A percentile compares a stretch with the other conserved stretches of the same genome.
Conservation (phyloP, 2,888 invertebrate species). For the Nemotelus pantherinus region DNA sequence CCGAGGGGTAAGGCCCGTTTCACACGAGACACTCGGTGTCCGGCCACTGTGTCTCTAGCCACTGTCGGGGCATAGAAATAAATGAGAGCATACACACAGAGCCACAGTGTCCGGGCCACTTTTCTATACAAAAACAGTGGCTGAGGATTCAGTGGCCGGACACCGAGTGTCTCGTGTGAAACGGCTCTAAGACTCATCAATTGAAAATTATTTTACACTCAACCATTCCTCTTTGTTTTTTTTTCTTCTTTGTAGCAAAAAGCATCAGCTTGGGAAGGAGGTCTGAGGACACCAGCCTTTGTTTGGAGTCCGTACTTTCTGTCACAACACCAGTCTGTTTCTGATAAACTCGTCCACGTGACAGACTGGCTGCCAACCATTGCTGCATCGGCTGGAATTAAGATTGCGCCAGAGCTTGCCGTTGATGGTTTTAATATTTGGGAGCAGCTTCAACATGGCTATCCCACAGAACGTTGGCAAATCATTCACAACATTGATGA, state of each 20-base stretch:
- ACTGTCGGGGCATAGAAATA: no score
- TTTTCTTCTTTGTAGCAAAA: conserved; percentile 69
- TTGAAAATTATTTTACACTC: conserved; percentile 3
- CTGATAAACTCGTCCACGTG: conserved; percentile 76
- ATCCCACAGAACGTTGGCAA: conserved; percentile 67
- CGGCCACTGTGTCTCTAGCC: no score
- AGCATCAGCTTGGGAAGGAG: conserved; percentile 86
- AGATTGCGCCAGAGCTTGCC: conserved; percentile 55
- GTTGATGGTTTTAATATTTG: conserved; percentile 77
- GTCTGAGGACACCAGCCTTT: conserved; percentile 78
- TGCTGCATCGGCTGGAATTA: conserved; percentile 62
- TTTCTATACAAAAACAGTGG: no score
- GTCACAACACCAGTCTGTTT: conserved; percentile 67
- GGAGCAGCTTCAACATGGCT: conserved; percentile 69
- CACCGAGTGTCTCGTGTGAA: no score
- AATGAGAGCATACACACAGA: no score
- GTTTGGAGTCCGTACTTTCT: conserved; percentile 75
- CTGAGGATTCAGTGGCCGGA: no score
- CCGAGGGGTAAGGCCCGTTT: conserved; percentile 80
- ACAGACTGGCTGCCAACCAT: conserved; percentile 86
- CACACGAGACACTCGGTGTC: no score
- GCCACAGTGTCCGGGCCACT: no score
- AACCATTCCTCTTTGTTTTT: not conserved
- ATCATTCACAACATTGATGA: conserved; percentile 79
- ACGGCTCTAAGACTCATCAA: conserved; percentile 57